A percentile compares a stretch with the other conserved stretches of the same genome.
Conservation (phyloP, 2,797 vertebrate species). For the Melanotaenia trifasciata region DNA sequence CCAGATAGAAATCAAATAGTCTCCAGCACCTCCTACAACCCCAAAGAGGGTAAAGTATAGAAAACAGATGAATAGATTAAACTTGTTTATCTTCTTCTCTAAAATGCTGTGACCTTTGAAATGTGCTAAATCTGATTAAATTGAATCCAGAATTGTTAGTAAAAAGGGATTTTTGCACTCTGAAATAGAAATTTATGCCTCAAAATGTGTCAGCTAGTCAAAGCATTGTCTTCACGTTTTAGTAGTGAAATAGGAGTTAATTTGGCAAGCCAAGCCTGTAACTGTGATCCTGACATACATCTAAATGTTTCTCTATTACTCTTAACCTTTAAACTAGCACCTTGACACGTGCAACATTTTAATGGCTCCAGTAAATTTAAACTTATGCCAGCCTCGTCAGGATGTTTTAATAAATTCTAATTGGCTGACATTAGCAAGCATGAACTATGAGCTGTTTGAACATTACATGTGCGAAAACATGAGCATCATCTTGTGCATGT, state of each 20-base stretch:
- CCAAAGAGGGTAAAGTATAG: neutral
- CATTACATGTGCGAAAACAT: neutral
- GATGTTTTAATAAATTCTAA: neutral
- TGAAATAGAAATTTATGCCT: no score
- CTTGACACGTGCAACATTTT: neutral
- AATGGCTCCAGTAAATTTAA: neutral
- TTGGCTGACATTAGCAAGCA: neutral
- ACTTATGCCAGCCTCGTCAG: no score
- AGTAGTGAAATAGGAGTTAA: no score
- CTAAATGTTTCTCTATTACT: no score
- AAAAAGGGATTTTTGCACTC: neutral
- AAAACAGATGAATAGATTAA: neutral
- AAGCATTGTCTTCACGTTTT: neutral
- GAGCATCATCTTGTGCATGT: neutral
- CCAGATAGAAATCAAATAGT: neutral
- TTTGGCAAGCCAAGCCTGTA: no score
- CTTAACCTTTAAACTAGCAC: neutral
- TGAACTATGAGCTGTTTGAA: neutral
- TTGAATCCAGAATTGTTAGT: neutral
- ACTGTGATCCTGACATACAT: no score
- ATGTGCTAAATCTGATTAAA: neutral
- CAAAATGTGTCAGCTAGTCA: neutral
- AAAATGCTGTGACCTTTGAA: neutral
- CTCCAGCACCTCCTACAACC: neutral
- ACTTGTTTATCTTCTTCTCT: neutral